These are phyloP conservation scores for Molossus molossus DNA, from an alignment of 2,797 vertebrate species.

Conservation along the genomic window DNA sequence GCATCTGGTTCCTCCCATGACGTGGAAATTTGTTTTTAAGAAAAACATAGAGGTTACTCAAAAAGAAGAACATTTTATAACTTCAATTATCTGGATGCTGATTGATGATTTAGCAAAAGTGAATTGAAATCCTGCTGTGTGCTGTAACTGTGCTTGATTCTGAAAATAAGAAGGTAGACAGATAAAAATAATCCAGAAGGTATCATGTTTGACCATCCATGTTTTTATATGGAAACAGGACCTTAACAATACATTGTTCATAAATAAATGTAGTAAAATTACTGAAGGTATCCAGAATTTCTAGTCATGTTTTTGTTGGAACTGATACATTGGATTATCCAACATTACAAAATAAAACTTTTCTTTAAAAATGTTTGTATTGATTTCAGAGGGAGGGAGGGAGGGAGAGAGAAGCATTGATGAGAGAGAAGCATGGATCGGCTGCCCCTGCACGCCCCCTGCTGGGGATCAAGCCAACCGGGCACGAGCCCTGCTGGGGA, in stretches of 20 bases:
- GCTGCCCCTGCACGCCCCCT: too few species aligned
- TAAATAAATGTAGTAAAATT: neutral
- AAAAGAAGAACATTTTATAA: neutral
- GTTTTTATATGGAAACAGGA: neutral
- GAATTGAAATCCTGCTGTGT: conserved; percentile 5
- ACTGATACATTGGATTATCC: neutral
- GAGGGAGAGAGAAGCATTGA: too few species aligned
- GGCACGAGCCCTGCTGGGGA: too few species aligned
- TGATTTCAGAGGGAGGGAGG: too few species aligned
- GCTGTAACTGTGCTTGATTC: neutral
- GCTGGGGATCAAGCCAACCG: too few species aligned
- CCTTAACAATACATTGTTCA: neutral
- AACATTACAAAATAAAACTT: neutral
- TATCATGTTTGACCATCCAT: neutral
- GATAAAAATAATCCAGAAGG: neutral
- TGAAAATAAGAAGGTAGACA: neutral
- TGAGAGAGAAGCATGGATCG: too few species aligned
- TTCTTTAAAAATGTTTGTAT: too few species aligned
- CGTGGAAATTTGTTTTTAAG: neutral
- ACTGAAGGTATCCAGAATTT: neutral
- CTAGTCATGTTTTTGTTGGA: neutral
- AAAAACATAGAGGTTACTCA: neutral
- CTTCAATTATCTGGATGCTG: neutral
- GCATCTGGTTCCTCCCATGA: neutral
- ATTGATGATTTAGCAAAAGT: neutral